Percentiles rank a stretch among this genome's conserved stretches.
Conservation (phyloP, 1,140 invertebrate genomes). For the Papilio dardanus region DNA sequence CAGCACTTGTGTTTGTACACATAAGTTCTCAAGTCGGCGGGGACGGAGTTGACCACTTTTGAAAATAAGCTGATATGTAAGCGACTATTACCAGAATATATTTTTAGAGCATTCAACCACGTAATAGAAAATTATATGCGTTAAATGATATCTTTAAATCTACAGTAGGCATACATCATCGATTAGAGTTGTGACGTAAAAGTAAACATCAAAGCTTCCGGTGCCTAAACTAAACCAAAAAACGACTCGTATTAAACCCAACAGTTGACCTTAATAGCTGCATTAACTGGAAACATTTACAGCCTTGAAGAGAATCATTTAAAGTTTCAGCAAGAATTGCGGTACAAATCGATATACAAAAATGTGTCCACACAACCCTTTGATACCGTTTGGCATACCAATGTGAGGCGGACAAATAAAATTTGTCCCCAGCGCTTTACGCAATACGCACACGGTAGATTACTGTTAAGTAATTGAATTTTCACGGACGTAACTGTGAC, state of each 20-base stretch:
- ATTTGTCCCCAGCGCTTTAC: conserved; percentile 44
- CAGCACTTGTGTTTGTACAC: no score
- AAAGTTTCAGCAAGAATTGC: conserved; percentile 15
- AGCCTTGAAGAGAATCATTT: background rate
- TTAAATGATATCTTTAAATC: no score
- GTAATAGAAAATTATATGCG: no score
- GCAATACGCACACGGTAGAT: conserved; percentile 50
- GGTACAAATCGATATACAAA: background rate
- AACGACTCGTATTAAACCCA: background rate
- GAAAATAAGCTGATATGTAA: no score
- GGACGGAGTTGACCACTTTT: no score
- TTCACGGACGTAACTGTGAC: conserved; percentile 56
- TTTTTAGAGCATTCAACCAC: no score
- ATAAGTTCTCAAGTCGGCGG: no score
- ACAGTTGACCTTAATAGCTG: background rate
- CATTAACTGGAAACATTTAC: background rate
- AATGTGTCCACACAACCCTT: conserved; percentile 5
- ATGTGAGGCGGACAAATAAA: conserved; percentile 39
- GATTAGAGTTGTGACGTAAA: no score
- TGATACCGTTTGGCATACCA: conserved; percentile 32
- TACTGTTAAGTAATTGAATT: conserved; percentile 69
- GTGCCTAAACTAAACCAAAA: background rate
- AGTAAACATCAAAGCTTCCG: no score
- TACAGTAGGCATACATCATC: background rate
- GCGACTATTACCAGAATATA: no score